Conservation (phyloP, 1,140 invertebrate genomes). For the Drosophila littoralis region DNA sequence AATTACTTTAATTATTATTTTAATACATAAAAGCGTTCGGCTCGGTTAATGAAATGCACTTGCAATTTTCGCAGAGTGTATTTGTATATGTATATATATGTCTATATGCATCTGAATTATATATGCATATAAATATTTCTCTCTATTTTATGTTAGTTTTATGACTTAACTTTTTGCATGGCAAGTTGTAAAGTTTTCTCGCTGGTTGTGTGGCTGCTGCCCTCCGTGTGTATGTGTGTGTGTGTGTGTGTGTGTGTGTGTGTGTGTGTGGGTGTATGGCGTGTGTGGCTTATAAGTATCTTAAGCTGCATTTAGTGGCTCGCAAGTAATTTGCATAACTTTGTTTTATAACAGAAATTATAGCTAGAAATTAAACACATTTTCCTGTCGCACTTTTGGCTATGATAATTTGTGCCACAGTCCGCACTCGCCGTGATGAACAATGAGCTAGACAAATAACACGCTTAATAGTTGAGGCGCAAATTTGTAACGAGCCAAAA, state of each 20-base stretch:
- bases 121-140: constrained; percentile 19
- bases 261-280: neutral
- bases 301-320: constrained; percentile 33
- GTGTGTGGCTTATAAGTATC: constrained; percentile 1
- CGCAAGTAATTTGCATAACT: constrained; percentile 59
- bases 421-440: neutral
- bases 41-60: too few species aligned
- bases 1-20: too few species aligned
- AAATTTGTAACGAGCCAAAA: constrained; percentile 54
- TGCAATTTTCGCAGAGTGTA: neutral
- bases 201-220: neutral
- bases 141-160: constrained; percentile 20
- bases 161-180: constrained; percentile 33
- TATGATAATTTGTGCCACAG: constrained; percentile 38
- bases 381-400: constrained; percentile 33
- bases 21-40: too few species aligned
- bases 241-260: constrained; percentile 1
- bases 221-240: neutral
- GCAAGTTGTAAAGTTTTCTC: constrained; percentile 4
- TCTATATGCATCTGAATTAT: constrained; percentile 2
- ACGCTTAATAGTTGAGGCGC: constrained; percentile 46
- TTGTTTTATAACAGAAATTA: constrained; percentile 20
- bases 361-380: constrained; percentile 14
- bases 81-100: constrained; percentile 3
- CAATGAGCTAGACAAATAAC: constrained; percentile 21